Conservation (phyloP, 2,888 invertebrate species). For the Globia sparganii region DNA sequence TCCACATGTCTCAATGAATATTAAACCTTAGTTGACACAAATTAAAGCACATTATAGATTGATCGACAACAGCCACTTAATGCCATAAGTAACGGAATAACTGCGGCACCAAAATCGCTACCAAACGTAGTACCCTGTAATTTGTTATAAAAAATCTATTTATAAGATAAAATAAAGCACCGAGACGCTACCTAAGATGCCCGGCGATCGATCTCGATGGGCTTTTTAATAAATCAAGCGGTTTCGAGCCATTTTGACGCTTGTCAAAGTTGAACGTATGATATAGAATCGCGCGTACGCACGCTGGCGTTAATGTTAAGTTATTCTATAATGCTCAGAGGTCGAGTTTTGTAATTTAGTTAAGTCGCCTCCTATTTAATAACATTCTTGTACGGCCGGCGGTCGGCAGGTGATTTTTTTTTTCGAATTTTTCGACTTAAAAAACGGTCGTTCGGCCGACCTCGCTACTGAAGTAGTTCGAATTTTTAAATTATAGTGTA, state of each 20-base stretch:
- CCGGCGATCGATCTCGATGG: conserved; percentile 85
- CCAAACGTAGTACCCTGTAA: conserved; percentile 90
- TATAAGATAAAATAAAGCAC: conserved; percentile 90
- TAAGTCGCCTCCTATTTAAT: conserved; percentile 90
- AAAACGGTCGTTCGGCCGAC: conserved; percentile 75
- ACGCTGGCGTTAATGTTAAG: conserved; percentile 80
- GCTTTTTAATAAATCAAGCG: conserved; percentile 85
- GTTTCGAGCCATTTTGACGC: conserved; percentile 85
- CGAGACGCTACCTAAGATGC: conserved; percentile 89
- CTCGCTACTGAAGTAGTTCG: conserved; percentile 89
- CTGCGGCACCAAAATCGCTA: conserved; percentile 87
- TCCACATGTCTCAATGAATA: conserved; percentile 73
- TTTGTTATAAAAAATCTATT: conserved; percentile 91
- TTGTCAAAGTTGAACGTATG: conserved; percentile 84
- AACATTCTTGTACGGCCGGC: conserved; percentile 82
- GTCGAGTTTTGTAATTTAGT: conserved; percentile 90
- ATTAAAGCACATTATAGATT: conserved; percentile 82
- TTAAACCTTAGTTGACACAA: conserved; percentile 81
- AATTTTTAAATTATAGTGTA: conserved; percentile 88
- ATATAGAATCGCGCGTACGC: conserved; percentile 80
- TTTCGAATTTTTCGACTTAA: conserved; percentile 75
- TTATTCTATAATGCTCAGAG: conserved; percentile 88
- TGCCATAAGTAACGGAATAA: conserved; percentile 74
- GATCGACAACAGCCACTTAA: conserved; percentile 75
- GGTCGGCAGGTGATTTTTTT: conserved; percentile 86